Evolutionary conservation across 2,113 vertebrate genomes (phyloP), one percentile per base, ranked within the genome.

Genomic region (Spea bombifrons): DNA sequence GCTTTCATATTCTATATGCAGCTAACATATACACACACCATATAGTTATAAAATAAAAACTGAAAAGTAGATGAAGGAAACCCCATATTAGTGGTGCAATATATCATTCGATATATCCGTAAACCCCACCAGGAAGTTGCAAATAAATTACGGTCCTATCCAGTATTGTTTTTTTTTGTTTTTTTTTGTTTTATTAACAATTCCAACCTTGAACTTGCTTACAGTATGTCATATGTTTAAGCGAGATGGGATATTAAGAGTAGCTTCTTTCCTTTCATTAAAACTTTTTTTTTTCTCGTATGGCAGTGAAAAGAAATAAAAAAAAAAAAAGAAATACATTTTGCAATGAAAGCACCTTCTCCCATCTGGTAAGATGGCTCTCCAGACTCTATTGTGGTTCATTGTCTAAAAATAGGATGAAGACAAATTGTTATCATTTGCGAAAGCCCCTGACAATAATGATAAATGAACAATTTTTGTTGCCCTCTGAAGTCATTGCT

Each of bases 401-500:
- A 96, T 99, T 97, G 96, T 98, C 96, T 98, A 99, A 99, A 98
- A 98, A 99, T 98, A 99, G 96, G 93, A 98, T 98, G 96, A 98
- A 98, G 97, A 99, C 95, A 98, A 98, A 99, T 98, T 96, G 97
- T 99, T 98, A 98, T 99, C 97, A 98, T 99, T 99, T 98, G 95
- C 95, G 93, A 98, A 98, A 98, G 96, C 97, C 96, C 96, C 95
- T 96, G 97, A 98, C 97, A 97, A 99, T 98, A 97, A 99, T 98
- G 97, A 99, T 98, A 95, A 98, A 99, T 98, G 96, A 97, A 97
- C 93, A 95, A 94, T 92, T 96, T 95, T 95, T 94, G 92, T 93
- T 96, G 94, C 95, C 95, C 92, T 95, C 95, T 94, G 94, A 97
- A 96, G 94, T 95, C 94, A 95, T 97, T 97, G 96, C 96, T 98